These are phyloP conservation scores for Drosophila ustulata DNA, from an alignment of 2,888 invertebrate genomes.

Conservation along the genomic window DNA sequence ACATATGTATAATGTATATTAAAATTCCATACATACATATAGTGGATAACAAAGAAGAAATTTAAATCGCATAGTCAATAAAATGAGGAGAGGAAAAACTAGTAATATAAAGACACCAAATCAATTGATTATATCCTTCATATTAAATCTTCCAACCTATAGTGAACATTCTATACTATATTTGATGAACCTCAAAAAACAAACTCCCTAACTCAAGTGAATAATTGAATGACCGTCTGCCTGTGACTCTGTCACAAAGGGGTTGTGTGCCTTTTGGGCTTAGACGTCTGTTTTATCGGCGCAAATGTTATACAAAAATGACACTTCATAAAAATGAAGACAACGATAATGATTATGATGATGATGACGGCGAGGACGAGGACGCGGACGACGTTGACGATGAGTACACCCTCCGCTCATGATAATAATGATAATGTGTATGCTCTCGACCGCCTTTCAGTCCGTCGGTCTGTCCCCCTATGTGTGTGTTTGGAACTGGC, in stretches of 20 bases:
- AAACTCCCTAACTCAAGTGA: constrained; percentile 16
- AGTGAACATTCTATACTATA: no score
- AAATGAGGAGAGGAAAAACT: no score
- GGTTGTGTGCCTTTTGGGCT: constrained; percentile 55
- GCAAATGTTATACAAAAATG: constrained; percentile 73
- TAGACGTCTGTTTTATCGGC: constrained; percentile 69
- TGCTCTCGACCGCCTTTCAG: constrained; percentile 6
- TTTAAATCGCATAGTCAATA: no score
- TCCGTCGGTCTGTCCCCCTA: constrained; percentile 28
- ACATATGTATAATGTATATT: no score
- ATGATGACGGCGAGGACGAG: constrained; percentile 39
- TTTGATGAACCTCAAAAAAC: not conserved
- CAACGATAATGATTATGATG: constrained; percentile 68
- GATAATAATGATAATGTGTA: constrained; percentile 35
- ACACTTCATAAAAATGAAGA: constrained; percentile 77
- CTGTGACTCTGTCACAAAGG: constrained; percentile 28
- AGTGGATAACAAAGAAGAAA: no score
- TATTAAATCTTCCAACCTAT: no score
- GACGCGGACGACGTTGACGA: constrained; percentile 25
- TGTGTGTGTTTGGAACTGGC: not conserved
- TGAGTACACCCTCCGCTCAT: constrained; percentile 10
- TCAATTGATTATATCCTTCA: no score
- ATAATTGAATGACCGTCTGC: constrained; percentile 35
- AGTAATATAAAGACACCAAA: no score
- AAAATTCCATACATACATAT: no score